Percentiles rank a stretch among this genome's conserved stretches.
These are phyloP conservation scores for Protonemura montana DNA, from an alignment of 2,888 invertebrate genomes.

Conservation along the genomic window DNA sequence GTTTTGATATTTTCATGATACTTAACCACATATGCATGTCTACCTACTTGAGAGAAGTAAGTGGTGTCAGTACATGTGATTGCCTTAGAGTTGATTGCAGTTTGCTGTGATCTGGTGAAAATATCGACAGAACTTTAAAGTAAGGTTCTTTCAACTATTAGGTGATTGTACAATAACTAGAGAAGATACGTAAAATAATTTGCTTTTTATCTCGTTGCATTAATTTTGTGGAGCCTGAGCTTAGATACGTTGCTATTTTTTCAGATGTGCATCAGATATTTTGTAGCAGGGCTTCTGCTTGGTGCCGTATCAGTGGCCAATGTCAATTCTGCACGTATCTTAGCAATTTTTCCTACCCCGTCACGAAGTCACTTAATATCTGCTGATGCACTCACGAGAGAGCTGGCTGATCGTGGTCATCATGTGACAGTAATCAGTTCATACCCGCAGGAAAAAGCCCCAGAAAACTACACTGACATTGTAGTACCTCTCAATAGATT, in stretches of 20 bases:
- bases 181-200: no score
- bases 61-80: no score
- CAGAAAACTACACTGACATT: conserved; percentile 28
- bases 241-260: neutral
- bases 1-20: no score
- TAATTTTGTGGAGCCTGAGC: no score
- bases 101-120: no score
- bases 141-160: no score
- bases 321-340: conserved; percentile 48
- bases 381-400: conserved; percentile 51
- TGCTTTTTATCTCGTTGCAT: no score
- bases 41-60: no score
- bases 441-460: conserved; percentile 43
- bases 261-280: neutral
- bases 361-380: conserved; percentile 53
- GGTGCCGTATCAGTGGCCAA: neutral
- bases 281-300: neutral
- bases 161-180: no score
- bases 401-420: conserved; percentile 51
- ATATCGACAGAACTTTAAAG: no score
- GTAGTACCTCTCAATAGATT: neutral
- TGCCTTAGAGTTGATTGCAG: no score
- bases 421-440: conserved; percentile 52
- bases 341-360: conserved; percentile 52
- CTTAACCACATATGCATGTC: no score